A percentile compares a stretch with the other conserved stretches of the same genome.
Evolutionary conservation across 2,888 invertebrate genomes (phyloP).

Genomic region (Drosophila ustulata): DNA sequence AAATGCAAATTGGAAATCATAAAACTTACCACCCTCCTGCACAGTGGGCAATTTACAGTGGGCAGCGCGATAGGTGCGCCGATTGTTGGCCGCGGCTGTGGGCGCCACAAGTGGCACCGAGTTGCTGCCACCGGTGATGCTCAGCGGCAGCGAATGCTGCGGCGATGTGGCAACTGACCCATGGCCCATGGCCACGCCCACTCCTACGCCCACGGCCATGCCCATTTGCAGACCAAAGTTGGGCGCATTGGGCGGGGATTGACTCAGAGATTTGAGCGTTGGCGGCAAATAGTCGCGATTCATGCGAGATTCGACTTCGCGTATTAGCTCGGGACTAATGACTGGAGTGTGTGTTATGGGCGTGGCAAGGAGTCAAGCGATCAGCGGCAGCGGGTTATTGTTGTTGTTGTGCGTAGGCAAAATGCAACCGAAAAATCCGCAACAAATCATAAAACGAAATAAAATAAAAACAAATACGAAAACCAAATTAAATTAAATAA

Average conservation of each 20-base stretch:
- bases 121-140: slow-evolving; percentile 51
- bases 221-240: slow-evolving; percentile 50
- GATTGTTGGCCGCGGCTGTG: slow-evolving; percentile 70
- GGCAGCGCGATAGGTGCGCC: slow-evolving; percentile 80
- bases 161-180: slow-evolving; percentile 30
- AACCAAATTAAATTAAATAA: slow-evolving; percentile 8
- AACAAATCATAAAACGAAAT: slow-evolving; percentile 55
- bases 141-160: slow-evolving; percentile 54
- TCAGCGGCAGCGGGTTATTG: slow-evolving; percentile 20
- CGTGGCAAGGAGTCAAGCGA: slow-evolving; percentile 35
- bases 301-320: slow-evolving; percentile 96
- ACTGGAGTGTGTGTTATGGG: slow-evolving; percentile 86
- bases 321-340: slow-evolving; percentile 94
- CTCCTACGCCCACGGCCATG: slow-evolving; percentile 28
- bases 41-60: slow-evolving; percentile 88
- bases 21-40: slow-evolving; percentile 90
- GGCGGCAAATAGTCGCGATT: slow-evolving; percentile 92
- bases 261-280: slow-evolving; percentile 85
- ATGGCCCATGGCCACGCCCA: slow-evolving; percentile 21
- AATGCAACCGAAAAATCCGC: slow-evolving; percentile 68
- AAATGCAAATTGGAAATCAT: slow-evolving; percentile 9
- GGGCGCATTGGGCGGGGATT: slow-evolving; percentile 79
- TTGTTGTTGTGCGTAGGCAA: slow-evolving; percentile 47
- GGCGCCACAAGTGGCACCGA: slow-evolving; percentile 69
- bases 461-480: slow-evolving; percentile 20